These are phyloP conservation scores for Carcina quercana DNA, from an alignment of 2,888 invertebrate genomes.

Conservation along the genomic window DNA sequence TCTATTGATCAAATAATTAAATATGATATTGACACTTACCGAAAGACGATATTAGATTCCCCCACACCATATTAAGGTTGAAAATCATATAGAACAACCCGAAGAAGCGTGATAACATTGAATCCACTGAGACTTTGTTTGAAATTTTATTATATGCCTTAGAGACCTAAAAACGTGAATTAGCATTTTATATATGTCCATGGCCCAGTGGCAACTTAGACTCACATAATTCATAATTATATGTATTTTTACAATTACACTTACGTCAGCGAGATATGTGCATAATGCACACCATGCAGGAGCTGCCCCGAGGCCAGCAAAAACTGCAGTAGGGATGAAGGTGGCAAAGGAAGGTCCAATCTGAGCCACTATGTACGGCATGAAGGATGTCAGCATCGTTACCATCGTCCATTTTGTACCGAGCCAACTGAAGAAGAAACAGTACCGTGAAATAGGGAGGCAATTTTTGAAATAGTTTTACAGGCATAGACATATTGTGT, in stretches of 20 bases:
- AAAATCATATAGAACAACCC: slow-evolving; percentile 84
- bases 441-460: too few species aligned
- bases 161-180: slow-evolving; percentile 64
- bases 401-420: slow-evolving; percentile 81
- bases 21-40: too few species aligned
- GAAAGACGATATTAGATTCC: slow-evolving; percentile 78
- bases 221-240: too few species aligned
- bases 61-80: slow-evolving; percentile 80
- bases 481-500: too few species aligned
- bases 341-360: slow-evolving; percentile 78
- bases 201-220: too few species aligned
- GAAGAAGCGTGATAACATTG: slow-evolving; percentile 76
- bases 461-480: too few species aligned
- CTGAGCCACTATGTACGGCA: slow-evolving; percentile 81
- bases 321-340: slow-evolving; percentile 75
- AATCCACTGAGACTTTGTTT: slow-evolving; percentile 3
- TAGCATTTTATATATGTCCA: too few species aligned
- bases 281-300: slow-evolving; percentile 83
- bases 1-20: too few species aligned
- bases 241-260: too few species aligned
- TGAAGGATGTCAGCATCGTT: slow-evolving; percentile 76
- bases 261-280: slow-evolving; percentile 78
- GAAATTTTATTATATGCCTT: slow-evolving; percentile 59
- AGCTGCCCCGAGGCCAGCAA: slow-evolving; percentile 78
- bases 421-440: slow-evolving; percentile 60